Percentiles rank a stretch among this genome's conserved stretches.
Evolutionary conservation across 2,888 invertebrate genomes (phyloP).

Genomic region (Drosophila ezoana): DNA sequence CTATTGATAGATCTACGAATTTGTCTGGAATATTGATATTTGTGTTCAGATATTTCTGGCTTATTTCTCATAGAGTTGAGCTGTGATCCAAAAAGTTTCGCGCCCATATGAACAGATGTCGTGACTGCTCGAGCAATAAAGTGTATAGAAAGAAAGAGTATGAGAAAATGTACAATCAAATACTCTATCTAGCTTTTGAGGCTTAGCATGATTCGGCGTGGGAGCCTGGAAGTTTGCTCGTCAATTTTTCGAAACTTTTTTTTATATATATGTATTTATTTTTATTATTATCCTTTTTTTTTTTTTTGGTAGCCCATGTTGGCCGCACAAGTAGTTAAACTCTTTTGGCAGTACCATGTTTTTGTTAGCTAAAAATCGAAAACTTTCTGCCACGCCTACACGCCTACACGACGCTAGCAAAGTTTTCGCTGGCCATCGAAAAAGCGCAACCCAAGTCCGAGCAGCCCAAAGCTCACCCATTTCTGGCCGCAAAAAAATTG

Average conservation of each 20-base stretch:
- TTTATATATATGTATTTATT: not conserved
- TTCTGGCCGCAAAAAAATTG: conserved; percentile 10
- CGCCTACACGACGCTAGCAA: conserved; percentile 31
- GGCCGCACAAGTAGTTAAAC: conserved; percentile 66
- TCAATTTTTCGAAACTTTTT: conserved; percentile 43
- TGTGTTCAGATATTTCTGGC: too few species aligned
- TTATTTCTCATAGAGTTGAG: too few species aligned
- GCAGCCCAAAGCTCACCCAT: not conserved
- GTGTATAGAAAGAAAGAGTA: not conserved
- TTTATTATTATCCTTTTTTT: not conserved
- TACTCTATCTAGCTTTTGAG: conserved; percentile 38
- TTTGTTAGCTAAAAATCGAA: conserved; percentile 28
- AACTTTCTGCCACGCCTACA: conserved; percentile 29
- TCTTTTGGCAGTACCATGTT: conserved; percentile 63
- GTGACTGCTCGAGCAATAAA: too few species aligned
- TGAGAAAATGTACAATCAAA: conserved; percentile 21
- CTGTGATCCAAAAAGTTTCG: too few species aligned
- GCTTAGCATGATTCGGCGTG: conserved; percentile 3
- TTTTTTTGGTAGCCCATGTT: conserved; percentile 48
- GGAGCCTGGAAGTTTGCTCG: conserved; percentile 16
- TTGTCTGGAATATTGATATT: too few species aligned
- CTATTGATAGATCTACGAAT: too few species aligned
- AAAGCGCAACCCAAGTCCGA: too few species aligned
- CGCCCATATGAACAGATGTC: too few species aligned
- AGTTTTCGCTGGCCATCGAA: conserved; percentile 22